These are phyloP conservation scores for Adelosebastes latens DNA, from an alignment of 2,797 vertebrate species.

Conservation along the genomic window DNA sequence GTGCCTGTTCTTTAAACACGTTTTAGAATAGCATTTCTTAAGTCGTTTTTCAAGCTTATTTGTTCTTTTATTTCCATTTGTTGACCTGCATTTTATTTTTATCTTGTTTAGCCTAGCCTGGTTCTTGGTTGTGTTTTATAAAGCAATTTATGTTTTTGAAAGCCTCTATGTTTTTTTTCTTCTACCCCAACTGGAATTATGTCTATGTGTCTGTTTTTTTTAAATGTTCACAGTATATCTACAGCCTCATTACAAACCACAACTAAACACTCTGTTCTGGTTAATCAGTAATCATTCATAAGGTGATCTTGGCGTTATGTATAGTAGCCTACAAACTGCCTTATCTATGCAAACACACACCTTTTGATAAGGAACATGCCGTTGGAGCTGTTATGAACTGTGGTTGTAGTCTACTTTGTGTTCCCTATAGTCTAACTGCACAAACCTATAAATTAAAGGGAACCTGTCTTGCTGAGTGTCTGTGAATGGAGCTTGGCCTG, in stretches of 20 bases:
- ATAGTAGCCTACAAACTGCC: background rate
- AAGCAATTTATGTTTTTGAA: background rate
- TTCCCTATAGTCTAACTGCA: background rate
- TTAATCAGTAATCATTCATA: constrained; percentile 29
- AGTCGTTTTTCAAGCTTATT: too few relatives aligned
- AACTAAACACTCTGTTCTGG: background rate
- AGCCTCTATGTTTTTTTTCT: background rate
- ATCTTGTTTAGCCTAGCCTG: background rate
- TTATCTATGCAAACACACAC: constrained; percentile 25
- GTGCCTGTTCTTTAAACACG: too few relatives aligned
- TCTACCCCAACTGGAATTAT: background rate
- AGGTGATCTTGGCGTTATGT: background rate
- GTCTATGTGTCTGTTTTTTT: background rate
- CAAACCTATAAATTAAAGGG: background rate
- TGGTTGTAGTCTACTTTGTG: background rate
- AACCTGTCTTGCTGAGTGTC: background rate
- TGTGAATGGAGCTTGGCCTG: background rate
- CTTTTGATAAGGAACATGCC: constrained; percentile 10
- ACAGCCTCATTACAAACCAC: background rate
- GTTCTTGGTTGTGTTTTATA: background rate
- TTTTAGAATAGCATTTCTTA: too few relatives aligned
- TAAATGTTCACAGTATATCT: background rate
- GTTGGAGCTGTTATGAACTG: background rate
- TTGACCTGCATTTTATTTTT: background rate
- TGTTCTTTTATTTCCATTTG: background rate